A percentile compares a stretch with the other conserved stretches of the same genome.
These are phyloP conservation scores for Burhinus bistriatus DNA, from an alignment of 2,113 vertebrate genomes.

Conservation along the genomic window DNA sequence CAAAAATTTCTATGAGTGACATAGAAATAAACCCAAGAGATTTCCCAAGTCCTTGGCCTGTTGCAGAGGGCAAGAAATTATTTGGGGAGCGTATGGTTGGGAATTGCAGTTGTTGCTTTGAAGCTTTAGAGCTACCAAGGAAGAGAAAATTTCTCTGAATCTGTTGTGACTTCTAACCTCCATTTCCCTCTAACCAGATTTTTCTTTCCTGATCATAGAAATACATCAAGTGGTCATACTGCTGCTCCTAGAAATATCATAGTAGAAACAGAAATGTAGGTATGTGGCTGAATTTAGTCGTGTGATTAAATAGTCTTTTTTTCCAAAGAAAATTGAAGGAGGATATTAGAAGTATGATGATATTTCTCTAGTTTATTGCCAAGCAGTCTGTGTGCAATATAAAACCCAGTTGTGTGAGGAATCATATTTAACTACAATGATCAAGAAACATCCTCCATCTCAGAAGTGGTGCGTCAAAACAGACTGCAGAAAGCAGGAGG, in stretches of 20 bases:
- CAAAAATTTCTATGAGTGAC: background rate
- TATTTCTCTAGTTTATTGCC: background rate
- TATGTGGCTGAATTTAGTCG: background rate
- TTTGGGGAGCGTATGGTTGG: background rate
- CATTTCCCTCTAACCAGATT: background rate
- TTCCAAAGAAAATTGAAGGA: background rate
- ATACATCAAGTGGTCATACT: background rate
- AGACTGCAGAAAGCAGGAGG: background rate
- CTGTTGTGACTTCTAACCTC: background rate
- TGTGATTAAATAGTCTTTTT: background rate
- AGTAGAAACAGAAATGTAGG: background rate
- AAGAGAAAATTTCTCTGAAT: background rate
- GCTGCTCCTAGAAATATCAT: background rate
- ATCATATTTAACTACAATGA: background rate
- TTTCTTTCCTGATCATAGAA: background rate
- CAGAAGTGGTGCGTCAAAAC: background rate
- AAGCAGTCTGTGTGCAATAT: background rate
- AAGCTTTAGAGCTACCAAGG: background rate
- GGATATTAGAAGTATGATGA: background rate
- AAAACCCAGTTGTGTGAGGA: background rate
- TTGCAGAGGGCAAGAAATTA: background rate
- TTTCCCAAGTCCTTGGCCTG: background rate
- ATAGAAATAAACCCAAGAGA: background rate
- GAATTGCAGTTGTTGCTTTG: background rate
- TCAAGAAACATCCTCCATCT: background rate